Evolutionary conservation across 2,113 vertebrate genomes (phyloP).

Genomic region (Chionomys nivalis): DNA sequence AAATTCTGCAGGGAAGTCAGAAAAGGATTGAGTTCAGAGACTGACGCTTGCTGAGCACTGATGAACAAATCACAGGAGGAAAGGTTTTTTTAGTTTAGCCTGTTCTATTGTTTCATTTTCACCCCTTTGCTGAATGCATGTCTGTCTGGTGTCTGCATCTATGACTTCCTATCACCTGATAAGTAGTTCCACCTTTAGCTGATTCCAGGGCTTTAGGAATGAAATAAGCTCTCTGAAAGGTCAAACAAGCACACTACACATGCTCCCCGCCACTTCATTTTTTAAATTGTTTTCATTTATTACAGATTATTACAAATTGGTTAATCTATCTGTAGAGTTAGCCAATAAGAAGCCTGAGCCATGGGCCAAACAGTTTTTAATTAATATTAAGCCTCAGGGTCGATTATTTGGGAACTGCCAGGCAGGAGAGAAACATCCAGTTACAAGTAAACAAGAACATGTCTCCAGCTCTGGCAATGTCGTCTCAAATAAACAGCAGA

Average conservation of each 20-base stretch:
- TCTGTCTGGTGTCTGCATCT: background rate
- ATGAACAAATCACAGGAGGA: constrained; percentile 1
- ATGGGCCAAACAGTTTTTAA: too few species aligned
- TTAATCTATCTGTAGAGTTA: too few species aligned
- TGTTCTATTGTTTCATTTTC: background rate
- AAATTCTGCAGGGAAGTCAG: constrained; percentile 31
- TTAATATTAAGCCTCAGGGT: too few species aligned
- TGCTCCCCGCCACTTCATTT: background rate
- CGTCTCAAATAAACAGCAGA: constrained; percentile 47
- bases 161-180: constrained; percentile 33
- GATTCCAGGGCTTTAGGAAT: constrained; percentile 38
- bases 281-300: too few species aligned
- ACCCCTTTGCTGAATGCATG: background rate
- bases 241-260: constrained; percentile 49
- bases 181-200: constrained; percentile 3
- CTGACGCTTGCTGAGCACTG: constrained; percentile 36
- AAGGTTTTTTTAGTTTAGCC: constrained; percentile 26
- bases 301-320: too few species aligned
- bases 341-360: too few species aligned
- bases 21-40: background rate
- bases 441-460: background rate
- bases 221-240: constrained; percentile 31
- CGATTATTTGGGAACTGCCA: too few species aligned
- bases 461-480: background rate
- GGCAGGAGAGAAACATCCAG: too few species aligned